Conservation (phyloP, 2,113 vertebrate species). For the Cisticola juncidis region DNA sequence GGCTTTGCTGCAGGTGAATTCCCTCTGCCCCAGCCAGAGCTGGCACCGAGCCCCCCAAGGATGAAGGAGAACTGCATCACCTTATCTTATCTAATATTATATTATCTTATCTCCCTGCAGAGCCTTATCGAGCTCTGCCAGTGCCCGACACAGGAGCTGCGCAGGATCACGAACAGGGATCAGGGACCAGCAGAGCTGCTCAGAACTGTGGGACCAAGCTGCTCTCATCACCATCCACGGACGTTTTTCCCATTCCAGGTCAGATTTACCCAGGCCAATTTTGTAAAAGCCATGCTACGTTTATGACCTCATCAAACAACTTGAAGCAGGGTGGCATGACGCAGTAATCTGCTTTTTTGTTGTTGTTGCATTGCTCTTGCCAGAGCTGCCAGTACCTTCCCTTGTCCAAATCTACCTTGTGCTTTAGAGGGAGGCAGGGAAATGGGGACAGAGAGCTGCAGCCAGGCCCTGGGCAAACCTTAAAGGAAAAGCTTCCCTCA, state of each 20-base stretch:
- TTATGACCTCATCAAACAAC: not conserved
- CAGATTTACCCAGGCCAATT: not conserved
- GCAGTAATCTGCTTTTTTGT: not conserved
- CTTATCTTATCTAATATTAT: too few species aligned
- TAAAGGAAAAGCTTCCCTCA: not conserved
- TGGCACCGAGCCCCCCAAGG: accelerated
- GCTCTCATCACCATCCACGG: not conserved
- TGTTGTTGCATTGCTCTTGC: not conserved
- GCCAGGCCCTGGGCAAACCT: not conserved
- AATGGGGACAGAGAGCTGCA: not conserved
- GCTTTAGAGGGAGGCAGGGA: not conserved
- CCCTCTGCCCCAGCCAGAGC: not conserved
- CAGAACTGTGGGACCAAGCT: accelerated
- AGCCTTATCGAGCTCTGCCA: not conserved
- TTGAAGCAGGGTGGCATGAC: accelerated
- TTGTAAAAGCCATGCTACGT: not conserved
- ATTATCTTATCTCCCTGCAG: not conserved
- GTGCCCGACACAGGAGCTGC: not conserved
- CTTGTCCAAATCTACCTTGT: not conserved
- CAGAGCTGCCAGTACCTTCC: not conserved
- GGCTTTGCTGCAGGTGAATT: not conserved
- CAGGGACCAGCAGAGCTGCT: not conserved
- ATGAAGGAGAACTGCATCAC: accelerated
- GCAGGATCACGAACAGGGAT: accelerated
- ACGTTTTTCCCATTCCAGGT: not conserved